These are phyloP conservation scores for Hydropotes inermis DNA, from an alignment of 2,113 vertebrate species.

Conservation along the genomic window DNA sequence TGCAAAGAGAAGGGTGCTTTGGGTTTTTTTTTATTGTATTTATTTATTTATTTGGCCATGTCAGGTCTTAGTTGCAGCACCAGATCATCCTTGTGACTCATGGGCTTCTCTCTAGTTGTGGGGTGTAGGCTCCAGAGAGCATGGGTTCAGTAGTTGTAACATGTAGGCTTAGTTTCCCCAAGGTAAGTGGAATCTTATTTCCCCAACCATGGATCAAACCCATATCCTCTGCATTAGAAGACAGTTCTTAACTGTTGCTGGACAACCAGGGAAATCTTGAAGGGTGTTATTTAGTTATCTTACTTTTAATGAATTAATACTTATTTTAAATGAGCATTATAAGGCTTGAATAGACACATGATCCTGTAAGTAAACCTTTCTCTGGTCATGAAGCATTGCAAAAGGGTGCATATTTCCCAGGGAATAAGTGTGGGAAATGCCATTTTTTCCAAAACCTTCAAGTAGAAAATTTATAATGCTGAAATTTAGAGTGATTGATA, in stretches of 20 bases:
- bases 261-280: not conserved
- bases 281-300: not conserved
- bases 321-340: not conserved
- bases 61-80: not conserved
- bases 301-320: not conserved
- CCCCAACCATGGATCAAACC: not conserved
- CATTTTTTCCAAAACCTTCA: not conserved
- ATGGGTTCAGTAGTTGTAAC: accelerated
- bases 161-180: not conserved
- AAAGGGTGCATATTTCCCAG: not conserved
- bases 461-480: not conserved
- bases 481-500: not conserved
- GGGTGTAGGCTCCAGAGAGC: not conserved
- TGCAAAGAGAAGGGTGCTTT: not conserved
- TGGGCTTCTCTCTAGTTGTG: not conserved
- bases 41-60: not conserved
- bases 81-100: not conserved
- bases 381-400: not conserved
- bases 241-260: not conserved
- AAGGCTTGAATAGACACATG: not conserved
- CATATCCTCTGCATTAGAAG: not conserved
- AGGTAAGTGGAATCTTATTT: not conserved
- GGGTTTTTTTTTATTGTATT: not conserved
- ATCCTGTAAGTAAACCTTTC: not conserved
- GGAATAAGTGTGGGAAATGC: not conserved